These are phyloP conservation scores for Propithecus coquereli DNA, from an alignment of 2,113 vertebrate species.

Conservation along the genomic window DNA sequence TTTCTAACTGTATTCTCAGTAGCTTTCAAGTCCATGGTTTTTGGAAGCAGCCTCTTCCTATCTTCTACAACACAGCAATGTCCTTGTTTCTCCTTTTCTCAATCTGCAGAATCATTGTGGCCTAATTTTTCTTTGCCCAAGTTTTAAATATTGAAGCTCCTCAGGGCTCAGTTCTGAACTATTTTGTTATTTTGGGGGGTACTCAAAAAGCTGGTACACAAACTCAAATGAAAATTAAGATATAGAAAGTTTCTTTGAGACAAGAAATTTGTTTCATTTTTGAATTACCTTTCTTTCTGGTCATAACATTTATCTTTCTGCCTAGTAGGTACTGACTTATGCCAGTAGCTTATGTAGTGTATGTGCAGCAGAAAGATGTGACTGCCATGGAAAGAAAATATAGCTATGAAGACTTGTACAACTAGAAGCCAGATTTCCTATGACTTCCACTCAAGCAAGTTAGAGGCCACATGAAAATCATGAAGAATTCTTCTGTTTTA, in stretches of 20 bases:
- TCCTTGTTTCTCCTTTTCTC: not conserved
- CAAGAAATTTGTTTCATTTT: not conserved
- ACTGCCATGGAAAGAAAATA: not conserved
- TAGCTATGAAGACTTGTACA: not conserved
- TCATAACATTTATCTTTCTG: not conserved
- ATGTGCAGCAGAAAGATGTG: not conserved
- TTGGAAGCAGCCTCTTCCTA: not conserved
- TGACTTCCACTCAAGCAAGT: not conserved
- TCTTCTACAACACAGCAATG: not conserved
- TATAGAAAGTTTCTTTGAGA: not conserved
- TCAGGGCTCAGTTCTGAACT: not conserved
- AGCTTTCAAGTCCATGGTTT: not conserved
- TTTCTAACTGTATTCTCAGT: not conserved
- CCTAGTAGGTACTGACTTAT: not conserved
- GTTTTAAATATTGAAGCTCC: not conserved
- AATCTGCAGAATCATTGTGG: not conserved
- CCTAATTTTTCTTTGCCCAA: not conserved
- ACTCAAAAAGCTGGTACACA: not conserved
- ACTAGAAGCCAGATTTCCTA: not conserved
- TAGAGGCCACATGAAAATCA: not conserved
- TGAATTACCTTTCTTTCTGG: not conserved
- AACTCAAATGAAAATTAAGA: not conserved
- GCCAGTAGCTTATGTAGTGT: not conserved
- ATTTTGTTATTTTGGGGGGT: not conserved
- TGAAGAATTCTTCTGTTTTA: not conserved